These are phyloP conservation scores for Rhodinocichla rosea DNA, from an alignment of 2,113 vertebrate genomes.

Conservation along the genomic window DNA sequence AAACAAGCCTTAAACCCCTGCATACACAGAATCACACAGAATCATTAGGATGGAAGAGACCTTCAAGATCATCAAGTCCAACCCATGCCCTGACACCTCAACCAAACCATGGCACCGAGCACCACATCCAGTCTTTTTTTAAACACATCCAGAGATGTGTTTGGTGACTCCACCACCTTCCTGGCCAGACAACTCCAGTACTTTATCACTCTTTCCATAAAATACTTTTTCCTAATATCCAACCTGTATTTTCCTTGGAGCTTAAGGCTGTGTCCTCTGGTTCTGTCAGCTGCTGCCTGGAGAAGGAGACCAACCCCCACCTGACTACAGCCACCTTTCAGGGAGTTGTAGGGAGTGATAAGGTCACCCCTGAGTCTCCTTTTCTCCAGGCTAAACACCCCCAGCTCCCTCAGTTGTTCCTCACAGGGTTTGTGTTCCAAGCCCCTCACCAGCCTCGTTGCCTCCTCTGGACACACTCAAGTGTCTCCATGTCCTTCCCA, in stretches of 20 bases:
- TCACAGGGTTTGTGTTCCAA: not conserved
- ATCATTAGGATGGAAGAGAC: no score
- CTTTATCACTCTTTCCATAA: not conserved
- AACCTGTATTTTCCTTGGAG: not conserved
- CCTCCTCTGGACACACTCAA: no score
- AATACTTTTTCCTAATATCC: not conserved
- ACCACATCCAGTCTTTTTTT: not conserved
- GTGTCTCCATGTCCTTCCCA: no score
- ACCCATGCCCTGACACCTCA: not conserved
- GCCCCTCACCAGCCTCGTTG: no score
- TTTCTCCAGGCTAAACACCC: not conserved
- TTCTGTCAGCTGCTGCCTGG: not conserved
- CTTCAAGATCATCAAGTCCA: not conserved
- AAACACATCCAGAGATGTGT: not conserved
- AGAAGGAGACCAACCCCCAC: not conserved
- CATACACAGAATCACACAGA: not conserved
- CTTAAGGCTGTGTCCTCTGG: accelerated
- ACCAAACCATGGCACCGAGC: not conserved
- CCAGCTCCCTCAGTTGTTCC: not conserved
- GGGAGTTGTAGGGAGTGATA: no score
- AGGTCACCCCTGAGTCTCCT: not conserved
- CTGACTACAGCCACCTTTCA: not conserved
- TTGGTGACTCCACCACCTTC: not conserved
- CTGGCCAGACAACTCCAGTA: not conserved
- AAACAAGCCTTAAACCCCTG: not conserved